Evolutionary conservation across 1,140 invertebrate genomes (phyloP).

Genomic region (Anthonomus grandis): DNA sequence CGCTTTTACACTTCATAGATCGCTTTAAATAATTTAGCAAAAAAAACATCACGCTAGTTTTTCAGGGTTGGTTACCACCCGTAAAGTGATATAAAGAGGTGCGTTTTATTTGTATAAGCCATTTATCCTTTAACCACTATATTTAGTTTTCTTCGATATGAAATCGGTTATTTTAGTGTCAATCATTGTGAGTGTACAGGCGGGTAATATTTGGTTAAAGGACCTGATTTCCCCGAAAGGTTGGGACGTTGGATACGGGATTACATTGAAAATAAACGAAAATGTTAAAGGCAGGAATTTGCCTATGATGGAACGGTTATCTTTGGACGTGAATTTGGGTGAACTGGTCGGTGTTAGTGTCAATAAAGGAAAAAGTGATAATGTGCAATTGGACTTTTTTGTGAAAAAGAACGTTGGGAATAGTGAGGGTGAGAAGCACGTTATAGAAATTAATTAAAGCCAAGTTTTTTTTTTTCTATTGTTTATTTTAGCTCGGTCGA

Average conservation of each 20-base stretch:
- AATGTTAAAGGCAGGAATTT: slow-evolving; percentile 44
- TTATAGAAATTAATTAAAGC: too few relatives aligned
- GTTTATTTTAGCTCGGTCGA: too few relatives aligned
- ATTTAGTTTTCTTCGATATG: not conserved
- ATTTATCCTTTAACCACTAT: slow-evolving; percentile 25
- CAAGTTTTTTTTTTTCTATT: too few relatives aligned
- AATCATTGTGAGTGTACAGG: not conserved
- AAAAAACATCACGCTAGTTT: slow-evolving; percentile 13
- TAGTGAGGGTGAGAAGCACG: slow-evolving; percentile 13
- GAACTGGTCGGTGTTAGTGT: slow-evolving; percentile 51
- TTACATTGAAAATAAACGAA: slow-evolving; percentile 35
- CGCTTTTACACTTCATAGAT: slow-evolving; percentile 11
- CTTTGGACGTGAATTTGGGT: slow-evolving; percentile 53
- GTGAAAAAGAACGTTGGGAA: slow-evolving; percentile 22
- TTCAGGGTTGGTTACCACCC: slow-evolving; percentile 23
- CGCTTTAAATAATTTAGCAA: slow-evolving; percentile 6
- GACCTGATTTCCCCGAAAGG: slow-evolving; percentile 44
- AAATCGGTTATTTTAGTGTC: not conserved
- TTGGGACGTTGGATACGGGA: slow-evolving; percentile 33
- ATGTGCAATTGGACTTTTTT: slow-evolving; percentile 48
- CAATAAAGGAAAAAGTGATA: slow-evolving; percentile 47
- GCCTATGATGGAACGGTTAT: slow-evolving; percentile 51
- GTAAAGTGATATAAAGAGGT: slow-evolving; percentile 41
- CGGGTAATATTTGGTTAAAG: slow-evolving; percentile 47
- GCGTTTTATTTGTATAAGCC: slow-evolving; percentile 16